Conservation (phyloP, 2,113 vertebrate genomes). For the Hyla sarda region DNA sequence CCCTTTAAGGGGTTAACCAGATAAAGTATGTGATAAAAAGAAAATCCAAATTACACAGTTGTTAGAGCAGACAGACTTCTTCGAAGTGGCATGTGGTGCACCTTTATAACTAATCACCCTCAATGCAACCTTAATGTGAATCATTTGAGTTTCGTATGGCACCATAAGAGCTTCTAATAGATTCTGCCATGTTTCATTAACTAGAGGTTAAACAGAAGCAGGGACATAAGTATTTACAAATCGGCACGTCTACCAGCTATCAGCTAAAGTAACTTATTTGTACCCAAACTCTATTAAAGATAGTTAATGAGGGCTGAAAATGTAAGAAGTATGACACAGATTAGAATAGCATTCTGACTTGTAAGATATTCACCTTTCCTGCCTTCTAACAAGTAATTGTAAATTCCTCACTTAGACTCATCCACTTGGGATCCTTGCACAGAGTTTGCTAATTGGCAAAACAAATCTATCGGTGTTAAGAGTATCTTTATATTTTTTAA, state of each 20-base stretch:
- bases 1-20: too few species aligned
- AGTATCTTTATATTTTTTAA: slow-evolving; percentile 55
- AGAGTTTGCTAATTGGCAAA: slow-evolving; percentile 52
- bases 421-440: slow-evolving; percentile 35
- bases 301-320: slow-evolving; percentile 28
- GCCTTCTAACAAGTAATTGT: slow-evolving; percentile 25
- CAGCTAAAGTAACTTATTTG: slow-evolving; percentile 25
- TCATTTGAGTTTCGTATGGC: background rate
- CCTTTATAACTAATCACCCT: background rate
- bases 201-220: slow-evolving; percentile 5
- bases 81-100: background rate
- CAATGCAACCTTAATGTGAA: background rate
- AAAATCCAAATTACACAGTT: background rate
- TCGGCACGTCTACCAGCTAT: background rate
- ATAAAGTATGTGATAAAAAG: background rate
- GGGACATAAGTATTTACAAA: slow-evolving; percentile 4
- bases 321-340: slow-evolving; percentile 26
- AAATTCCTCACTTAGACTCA: slow-evolving; percentile 23
- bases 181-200: slow-evolving; percentile 17
- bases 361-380: slow-evolving; percentile 40
- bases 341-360: slow-evolving; percentile 6
- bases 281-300: slow-evolving; percentile 4
- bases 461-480: slow-evolving; percentile 42
- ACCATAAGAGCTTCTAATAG: background rate
- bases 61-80: background rate